A percentile compares a stretch with the other conserved stretches of the same genome.
phyloP scores from a whole-genome alignment of 2,113 vertebrate species.

The Oophaga pumilio region DNA sequence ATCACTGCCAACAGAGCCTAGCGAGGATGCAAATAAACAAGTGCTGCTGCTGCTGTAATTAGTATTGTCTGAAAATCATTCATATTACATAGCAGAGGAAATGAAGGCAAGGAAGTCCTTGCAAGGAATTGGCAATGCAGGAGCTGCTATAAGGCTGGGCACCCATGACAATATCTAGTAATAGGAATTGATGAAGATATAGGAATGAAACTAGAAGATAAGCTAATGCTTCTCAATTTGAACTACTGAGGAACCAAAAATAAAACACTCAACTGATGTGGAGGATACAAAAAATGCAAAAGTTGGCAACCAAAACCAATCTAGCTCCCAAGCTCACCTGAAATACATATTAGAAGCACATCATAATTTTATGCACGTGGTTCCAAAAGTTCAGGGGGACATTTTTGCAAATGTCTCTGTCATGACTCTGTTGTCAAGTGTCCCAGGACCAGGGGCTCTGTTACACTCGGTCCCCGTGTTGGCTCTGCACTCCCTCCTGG shows the following conservation, averaged over 20 bases:
- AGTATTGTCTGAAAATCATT: slow-evolving; percentile 51
- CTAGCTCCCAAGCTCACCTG: no score
- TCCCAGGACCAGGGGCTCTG: no score
- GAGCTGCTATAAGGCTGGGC: slow-evolving; percentile 13
- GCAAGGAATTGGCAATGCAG: slow-evolving; percentile 3
- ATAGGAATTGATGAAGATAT: not conserved
- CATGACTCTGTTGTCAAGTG: no score
- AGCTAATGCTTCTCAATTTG: not conserved
- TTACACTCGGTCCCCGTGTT: no score
- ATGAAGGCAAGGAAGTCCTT: slow-evolving; percentile 43
- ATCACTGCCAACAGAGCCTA: slow-evolving; percentile 55
- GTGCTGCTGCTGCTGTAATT: slow-evolving; percentile 57
- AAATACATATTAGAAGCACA: not conserved
- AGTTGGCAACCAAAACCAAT: not conserved
- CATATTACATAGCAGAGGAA: slow-evolving; percentile 44
- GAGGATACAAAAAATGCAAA: not conserved
- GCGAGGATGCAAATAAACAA: slow-evolving; percentile 56
- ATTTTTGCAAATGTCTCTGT: not conserved
- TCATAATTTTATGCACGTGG: not conserved
- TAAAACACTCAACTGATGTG: not conserved
- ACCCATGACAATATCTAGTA: not conserved
- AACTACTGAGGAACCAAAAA: not conserved
- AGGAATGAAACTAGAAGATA: not conserved
- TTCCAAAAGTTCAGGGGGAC: not conserved
- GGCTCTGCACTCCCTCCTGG: no score